Conservation (phyloP, 2,888 invertebrate species). For the Spilarctia lutea region DNA sequence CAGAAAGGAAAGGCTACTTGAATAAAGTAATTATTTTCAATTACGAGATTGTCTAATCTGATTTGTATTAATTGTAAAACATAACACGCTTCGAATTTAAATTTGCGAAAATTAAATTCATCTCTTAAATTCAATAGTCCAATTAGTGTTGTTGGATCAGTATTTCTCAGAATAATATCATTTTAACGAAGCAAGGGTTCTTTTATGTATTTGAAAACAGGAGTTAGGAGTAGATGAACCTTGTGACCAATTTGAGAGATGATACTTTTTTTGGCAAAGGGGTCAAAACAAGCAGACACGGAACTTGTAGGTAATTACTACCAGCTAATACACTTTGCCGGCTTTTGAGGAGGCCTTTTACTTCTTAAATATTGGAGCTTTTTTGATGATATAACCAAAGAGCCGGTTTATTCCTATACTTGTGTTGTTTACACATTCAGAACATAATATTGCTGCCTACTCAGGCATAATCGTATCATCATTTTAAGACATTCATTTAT, state of each 20-base stretch:
- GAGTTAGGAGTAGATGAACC: background rate
- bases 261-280: too few relatives aligned
- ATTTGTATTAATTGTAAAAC: background rate
- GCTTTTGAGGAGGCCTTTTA: too few relatives aligned
- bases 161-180: background rate
- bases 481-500: too few relatives aligned
- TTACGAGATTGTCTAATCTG: background rate
- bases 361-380: too few relatives aligned
- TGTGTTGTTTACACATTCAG: too few relatives aligned
- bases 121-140: background rate
- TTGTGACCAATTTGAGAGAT: background rate
- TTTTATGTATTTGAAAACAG: background rate
- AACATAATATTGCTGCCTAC: too few relatives aligned
- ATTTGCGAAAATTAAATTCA: background rate
- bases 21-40: background rate
- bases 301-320: too few relatives aligned
- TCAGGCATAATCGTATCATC: too few relatives aligned
- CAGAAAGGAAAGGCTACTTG: conserved; percentile 1
- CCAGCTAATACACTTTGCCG: too few relatives aligned
- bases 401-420: too few relatives aligned
- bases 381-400: too few relatives aligned
- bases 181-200: background rate
- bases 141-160: background rate
- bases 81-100: background rate
- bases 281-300: too few relatives aligned